Base-by-base conservation (phyloP, 2,888 invertebrate genomes). In the Digitonthophagus gazella region DNA sequence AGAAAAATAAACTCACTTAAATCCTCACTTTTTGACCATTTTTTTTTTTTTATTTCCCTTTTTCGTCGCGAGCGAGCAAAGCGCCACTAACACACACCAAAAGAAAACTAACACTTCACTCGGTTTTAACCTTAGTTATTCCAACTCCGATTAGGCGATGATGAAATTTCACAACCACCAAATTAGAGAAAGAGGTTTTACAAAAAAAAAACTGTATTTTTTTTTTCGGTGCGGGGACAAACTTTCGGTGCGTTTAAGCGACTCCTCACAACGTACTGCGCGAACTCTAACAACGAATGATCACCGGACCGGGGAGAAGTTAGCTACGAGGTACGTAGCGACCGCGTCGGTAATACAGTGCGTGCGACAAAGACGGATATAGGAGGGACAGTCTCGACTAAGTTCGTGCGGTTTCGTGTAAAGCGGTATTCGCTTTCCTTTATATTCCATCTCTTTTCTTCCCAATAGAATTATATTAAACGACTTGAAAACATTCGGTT, bases 341-440 rank as follows among this genome's bases (percentile, higher is more conserved):
- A 74, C 67, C 71, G 66, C 71, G 65, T 69, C 69, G 72, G 70
- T 66, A 64, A 67, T 73, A 64, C 72, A 70, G 64, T 65, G 61
- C 70, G 54, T 67, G 71, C 73, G 75, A 73, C 68, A 19, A 72
- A 73, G 77, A 80, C 73, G 72, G 74, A 75, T 64, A 57, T 64
- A 54, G 66, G 71, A 74, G 77, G 77, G 74, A 57, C 78, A 76
- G n/a, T n/a, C 76, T 58, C 1, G 22, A 67, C 66, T 68, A 57
- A 65, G 70, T 66, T 73, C 80, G 76, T 73, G 79, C 78, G 76
- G 72, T 80, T 81, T 81, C 80, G 80, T 81, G 80, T 80, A 79
- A 76, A 79, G 76, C 77, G 75, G 73, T 81, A 77, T n/a, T 78
- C 75, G 79, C 80, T 74, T 78, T 81, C 81, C 80, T 82, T 81